Evolutionary conservation across 2,113 vertebrate species (phyloP).

Genomic region (Myotis yumanensis): DNA sequence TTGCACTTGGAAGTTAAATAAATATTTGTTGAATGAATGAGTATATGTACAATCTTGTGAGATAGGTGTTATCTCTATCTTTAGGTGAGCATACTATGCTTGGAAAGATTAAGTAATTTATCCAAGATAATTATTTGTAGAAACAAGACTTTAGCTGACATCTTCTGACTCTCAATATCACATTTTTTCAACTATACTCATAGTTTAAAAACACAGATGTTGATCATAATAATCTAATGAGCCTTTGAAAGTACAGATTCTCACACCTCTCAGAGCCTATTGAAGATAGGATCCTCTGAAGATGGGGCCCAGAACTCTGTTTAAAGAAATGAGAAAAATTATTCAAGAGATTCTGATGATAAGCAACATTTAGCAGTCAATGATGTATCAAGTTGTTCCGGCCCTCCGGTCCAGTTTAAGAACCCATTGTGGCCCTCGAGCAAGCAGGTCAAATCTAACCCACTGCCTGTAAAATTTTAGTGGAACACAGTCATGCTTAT

Average conservation of each 20-base stretch:
- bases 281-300: constrained; percentile 14
- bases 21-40: constrained; percentile 35
- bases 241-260: constrained; percentile 37
- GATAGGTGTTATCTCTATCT: neutral
- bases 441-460: neutral
- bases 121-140: neutral
- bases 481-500: neutral
- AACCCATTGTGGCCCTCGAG: too few relatives aligned
- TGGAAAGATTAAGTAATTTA: constrained; percentile 46
- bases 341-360: neutral
- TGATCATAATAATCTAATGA: neutral
- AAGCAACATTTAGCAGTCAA: constrained; percentile 38
- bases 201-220: constrained; percentile 15
- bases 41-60: constrained; percentile 4
- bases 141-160: constrained; percentile 33
- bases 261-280: neutral
- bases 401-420: too few relatives aligned
- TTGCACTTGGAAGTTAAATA: constrained; percentile 39
- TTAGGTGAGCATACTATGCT: constrained; percentile 52
- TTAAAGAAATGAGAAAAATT: constrained; percentile 51
- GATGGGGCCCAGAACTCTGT: neutral
- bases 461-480: neutral
- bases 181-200: neutral
- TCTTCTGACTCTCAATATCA: constrained; percentile 5
- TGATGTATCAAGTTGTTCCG: too few relatives aligned